Percentiles rank a stretch among this genome's conserved stretches.
phyloP scores from a whole-genome alignment of 2,113 vertebrate species.

The Sardina pilchardus region DNA sequence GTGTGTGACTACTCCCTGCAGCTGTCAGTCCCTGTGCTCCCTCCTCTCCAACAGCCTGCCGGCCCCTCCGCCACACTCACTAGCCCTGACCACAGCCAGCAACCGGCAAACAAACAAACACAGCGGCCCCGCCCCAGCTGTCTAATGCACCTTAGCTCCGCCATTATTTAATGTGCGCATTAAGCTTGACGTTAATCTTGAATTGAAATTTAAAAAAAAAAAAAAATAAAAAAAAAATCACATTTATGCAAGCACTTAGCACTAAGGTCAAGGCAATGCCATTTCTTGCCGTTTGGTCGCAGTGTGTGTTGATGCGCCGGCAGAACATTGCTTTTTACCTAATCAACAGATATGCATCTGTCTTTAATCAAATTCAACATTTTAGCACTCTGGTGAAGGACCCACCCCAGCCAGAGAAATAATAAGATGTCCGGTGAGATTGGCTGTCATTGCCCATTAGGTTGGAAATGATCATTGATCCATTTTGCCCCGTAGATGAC shows the following conservation, averaged over 20 bases:
- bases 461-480: constrained; percentile 19
- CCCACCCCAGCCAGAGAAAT: neutral
- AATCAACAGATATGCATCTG: neutral
- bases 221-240: neutral
- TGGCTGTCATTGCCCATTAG: constrained; percentile 12
- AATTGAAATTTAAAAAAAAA: neutral
- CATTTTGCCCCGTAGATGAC: constrained; percentile 13
- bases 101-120: constrained; percentile 68
- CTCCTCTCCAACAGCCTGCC: constrained; percentile 48
- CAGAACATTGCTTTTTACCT: neutral
- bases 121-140: constrained; percentile 49
- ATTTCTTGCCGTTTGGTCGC: neutral
- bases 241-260: neutral
- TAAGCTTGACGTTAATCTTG: neutral
- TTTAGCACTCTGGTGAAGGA: neutral
- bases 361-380: neutral
- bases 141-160: neutral
- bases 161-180: neutral
- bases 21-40: constrained; percentile 61
- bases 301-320: neutral
- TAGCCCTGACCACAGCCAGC: constrained; percentile 59
- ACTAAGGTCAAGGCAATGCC: neutral
- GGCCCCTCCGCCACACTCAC: constrained; percentile 51
- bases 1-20: constrained; percentile 60
- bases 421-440: neutral